Conservation (phyloP, 2,113 vertebrate genomes). For the Nannospalax galili region DNA sequence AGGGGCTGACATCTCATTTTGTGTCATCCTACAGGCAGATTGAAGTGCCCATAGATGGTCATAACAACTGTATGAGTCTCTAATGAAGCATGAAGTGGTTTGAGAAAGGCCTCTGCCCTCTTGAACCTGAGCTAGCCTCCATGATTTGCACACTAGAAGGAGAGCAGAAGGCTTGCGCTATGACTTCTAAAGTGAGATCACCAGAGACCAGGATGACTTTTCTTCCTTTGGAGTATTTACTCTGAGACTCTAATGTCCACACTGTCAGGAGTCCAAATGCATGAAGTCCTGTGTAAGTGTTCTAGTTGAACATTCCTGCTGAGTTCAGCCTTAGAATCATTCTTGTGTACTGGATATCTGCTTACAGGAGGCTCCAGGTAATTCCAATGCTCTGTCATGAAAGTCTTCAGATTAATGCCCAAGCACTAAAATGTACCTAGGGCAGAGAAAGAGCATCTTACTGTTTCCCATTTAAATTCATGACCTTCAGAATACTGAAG, state of each 20-base stretch:
- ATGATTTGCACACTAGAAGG: not conserved
- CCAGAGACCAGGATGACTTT: not conserved
- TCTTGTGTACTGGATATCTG: not conserved
- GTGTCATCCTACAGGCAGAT: not conserved
- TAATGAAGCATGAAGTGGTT: not conserved
- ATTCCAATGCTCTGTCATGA: not conserved
- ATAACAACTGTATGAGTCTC: too few relatives aligned
- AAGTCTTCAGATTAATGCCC: not conserved
- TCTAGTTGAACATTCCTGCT: not conserved
- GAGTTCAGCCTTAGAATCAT: not conserved
- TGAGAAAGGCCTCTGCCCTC: not conserved
- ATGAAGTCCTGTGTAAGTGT: too few relatives aligned
- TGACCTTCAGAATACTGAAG: not conserved
- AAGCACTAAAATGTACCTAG: rapidly evolving
- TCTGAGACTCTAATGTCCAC: not conserved
- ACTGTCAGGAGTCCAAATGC: not conserved
- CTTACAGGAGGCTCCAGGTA: not conserved
- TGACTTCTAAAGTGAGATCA: not conserved
- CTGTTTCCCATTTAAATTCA: not conserved
- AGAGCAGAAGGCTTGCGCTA: not conserved
- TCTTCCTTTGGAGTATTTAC: not conserved
- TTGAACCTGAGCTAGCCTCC: not conserved
- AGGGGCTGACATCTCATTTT: not conserved
- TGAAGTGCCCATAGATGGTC: not conserved
- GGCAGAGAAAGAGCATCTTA: not conserved